Evolutionary conservation across 2,113 vertebrate genomes (phyloP).

Genomic region (Seriola rivoliana): DNA sequence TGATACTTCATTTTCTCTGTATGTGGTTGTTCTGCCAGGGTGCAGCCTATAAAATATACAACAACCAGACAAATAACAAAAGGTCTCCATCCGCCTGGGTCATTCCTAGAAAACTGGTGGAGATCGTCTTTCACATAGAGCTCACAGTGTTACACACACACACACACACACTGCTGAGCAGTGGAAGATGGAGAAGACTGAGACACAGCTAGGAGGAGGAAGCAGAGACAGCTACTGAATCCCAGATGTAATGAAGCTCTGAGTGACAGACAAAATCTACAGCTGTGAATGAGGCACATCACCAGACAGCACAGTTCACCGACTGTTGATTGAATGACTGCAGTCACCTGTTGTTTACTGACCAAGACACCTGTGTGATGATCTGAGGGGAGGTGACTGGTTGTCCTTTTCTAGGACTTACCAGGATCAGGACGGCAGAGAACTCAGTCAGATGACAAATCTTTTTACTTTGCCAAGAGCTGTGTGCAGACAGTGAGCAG

Average conservation of each 20-base stretch:
- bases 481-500: background rate
- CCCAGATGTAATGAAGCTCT: conserved; percentile 22
- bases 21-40: background rate
- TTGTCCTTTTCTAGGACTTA: background rate
- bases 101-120: background rate
- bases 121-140: background rate
- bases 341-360: conserved; percentile 14
- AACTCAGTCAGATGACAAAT: background rate
- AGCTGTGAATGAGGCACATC: conserved; percentile 23
- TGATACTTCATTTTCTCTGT: too few relatives aligned
- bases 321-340: background rate
- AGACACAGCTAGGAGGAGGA: background rate
- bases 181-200: conserved; percentile 10
- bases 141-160: background rate
- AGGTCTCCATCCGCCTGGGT: background rate
- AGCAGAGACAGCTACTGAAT: conserved; percentile 21
- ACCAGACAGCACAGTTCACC: conserved; percentile 21
- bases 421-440: background rate
- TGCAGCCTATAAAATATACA: conserved; percentile 13
- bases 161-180: background rate
- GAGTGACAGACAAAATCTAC: conserved; percentile 22
- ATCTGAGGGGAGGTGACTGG: background rate
- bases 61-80: background rate
- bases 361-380: background rate
- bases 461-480: background rate